Evolutionary conservation across 2,113 vertebrate species (phyloP).

Genomic region (Microcebus tavaratra): DNA sequence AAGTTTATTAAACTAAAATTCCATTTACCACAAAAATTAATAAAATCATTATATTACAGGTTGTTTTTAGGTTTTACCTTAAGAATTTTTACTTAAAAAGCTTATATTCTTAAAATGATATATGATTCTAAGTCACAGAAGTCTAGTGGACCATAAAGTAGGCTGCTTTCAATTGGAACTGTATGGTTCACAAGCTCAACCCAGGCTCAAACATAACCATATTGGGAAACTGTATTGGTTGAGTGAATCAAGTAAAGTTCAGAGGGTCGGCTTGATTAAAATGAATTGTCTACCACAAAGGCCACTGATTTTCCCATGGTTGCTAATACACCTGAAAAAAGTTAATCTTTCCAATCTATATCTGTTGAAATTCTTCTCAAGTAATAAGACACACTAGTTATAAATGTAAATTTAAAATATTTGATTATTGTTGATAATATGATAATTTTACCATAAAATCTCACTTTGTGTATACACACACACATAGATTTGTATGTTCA

Average conservation of each 20-base stretch:
- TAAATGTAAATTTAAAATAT: neutral
- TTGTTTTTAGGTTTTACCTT: neutral
- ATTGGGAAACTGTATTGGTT: neutral
- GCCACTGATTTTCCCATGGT: neutral
- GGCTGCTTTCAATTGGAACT: neutral
- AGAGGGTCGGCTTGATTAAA: slow-evolving; percentile 43
- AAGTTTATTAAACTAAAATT: neutral
- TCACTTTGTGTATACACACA: neutral
- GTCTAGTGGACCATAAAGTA: neutral
- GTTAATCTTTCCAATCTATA: neutral
- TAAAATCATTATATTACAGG: neutral
- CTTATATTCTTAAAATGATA: neutral
- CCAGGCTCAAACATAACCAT: neutral
- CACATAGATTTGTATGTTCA: neutral
- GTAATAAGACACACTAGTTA: neutral
- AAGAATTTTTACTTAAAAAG: neutral
- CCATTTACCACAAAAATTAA: neutral
- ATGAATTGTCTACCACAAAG: slow-evolving; percentile 21
- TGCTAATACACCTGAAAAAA: neutral
- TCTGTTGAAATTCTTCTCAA: neutral
- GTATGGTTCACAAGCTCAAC: neutral
- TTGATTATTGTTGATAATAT: neutral
- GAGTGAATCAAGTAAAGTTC: slow-evolving; percentile 54
- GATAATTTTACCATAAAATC: neutral
- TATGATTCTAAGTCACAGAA: neutral